Evolutionary conservation across 1,140 invertebrate genomes (phyloP).

Genomic region (Zaprionus davidi): DNA sequence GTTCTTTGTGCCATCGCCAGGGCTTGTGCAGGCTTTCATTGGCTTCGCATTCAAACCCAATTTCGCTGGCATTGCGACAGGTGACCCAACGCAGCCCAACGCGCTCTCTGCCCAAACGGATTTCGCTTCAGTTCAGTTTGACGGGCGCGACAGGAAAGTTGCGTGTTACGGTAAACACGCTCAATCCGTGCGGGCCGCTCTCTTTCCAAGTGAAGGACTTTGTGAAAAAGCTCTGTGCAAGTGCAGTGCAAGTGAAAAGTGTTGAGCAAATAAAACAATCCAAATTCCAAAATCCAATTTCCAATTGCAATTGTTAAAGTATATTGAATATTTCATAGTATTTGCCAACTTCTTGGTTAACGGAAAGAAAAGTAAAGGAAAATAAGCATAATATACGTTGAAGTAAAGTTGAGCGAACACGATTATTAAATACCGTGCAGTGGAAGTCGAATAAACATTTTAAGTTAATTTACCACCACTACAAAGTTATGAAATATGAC

Average conservation of each 20-base stretch:
- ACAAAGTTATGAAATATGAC: too few relatives aligned
- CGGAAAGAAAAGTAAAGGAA: too few relatives aligned
- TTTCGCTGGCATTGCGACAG: conserved; percentile 76
- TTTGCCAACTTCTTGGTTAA: too few relatives aligned
- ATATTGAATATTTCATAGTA: too few relatives aligned
- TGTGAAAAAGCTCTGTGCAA: neutral
- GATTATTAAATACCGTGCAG: too few relatives aligned
- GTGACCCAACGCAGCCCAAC: conserved; percentile 49
- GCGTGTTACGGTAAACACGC: conserved; percentile 57
- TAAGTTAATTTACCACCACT: too few relatives aligned
- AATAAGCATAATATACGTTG: too few relatives aligned
- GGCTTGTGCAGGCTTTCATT: conserved; percentile 61
- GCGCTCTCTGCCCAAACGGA: conserved; percentile 19
- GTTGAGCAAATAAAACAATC: neutral
- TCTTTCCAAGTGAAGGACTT: neutral
- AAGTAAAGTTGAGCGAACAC: too few relatives aligned
- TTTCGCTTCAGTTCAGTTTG: conserved; percentile 61
- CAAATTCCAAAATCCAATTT: too few relatives aligned
- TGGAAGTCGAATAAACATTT: too few relatives aligned
- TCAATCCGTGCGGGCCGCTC: conserved; percentile 6
- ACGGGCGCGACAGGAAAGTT: conserved; percentile 62
- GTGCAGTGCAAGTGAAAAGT: neutral
- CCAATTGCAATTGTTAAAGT: neutral
- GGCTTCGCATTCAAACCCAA: conserved; percentile 73
- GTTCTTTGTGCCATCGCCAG: conserved; percentile 12